phyloP scores from a whole-genome alignment of 2,797 vertebrate species.

The Agapornis canus region DNA sequence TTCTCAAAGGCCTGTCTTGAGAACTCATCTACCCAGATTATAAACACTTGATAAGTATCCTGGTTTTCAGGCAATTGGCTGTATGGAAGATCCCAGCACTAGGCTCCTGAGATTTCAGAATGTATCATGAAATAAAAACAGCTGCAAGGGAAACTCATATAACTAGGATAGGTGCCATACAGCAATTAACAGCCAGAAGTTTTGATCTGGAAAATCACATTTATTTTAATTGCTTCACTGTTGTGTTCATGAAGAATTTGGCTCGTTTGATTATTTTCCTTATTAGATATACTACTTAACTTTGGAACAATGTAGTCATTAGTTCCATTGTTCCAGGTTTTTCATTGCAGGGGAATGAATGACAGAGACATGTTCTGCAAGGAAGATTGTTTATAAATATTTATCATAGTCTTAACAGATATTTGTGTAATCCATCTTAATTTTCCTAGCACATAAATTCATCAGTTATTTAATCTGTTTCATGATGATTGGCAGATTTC shows the following conservation, averaged over 20 bases:
- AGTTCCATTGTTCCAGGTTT: conserved; percentile 61
- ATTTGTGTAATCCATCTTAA: conserved; percentile 61
- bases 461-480: conserved; percentile 29
- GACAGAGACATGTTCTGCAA: conserved; percentile 43
- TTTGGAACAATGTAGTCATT: conserved; percentile 66
- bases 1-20: conserved; percentile 23
- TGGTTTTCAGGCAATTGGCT: conserved; percentile 67
- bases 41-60: conserved; percentile 55
- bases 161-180: conserved; percentile 75
- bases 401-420: conserved; percentile 68
- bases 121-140: conserved; percentile 80
- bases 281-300: conserved; percentile 70
- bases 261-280: conserved; percentile 50
- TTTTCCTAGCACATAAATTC: conserved; percentile 42
- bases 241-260: conserved; percentile 61
- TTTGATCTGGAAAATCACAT: conserved; percentile 75
- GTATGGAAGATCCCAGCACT: conserved; percentile 70
- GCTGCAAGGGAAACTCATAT: conserved; percentile 75
- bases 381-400: conserved; percentile 60
- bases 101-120: conserved; percentile 64
- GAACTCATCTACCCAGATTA: conserved; percentile 33
- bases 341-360: conserved; percentile 48
- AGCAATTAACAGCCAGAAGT: conserved; percentile 61
- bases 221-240: conserved; percentile 72
- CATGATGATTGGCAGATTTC: background rate